Conservation (phyloP, 2,888 invertebrate genomes). For the Machimus rusticus region DNA sequence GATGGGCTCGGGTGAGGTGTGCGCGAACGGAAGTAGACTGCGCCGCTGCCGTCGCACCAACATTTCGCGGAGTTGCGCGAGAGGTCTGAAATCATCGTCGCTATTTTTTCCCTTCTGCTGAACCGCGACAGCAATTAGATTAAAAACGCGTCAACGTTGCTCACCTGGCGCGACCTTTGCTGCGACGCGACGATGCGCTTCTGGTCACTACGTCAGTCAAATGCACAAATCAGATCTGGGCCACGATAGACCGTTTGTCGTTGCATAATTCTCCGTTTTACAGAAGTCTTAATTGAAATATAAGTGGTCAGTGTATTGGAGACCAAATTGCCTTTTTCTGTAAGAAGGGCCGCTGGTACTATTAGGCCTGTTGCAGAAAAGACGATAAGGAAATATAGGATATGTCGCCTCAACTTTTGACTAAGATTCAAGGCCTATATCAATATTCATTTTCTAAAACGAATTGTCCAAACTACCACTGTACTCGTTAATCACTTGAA, state of each 20-base stretch:
- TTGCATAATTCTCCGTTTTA: background rate
- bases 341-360: too few relatives aligned
- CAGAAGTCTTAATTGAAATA: background rate
- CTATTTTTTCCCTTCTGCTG: background rate
- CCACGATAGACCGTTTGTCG: background rate
- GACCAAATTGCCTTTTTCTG: background rate
- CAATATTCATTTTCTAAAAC: background rate
- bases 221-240: conserved; percentile 1
- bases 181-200: background rate
- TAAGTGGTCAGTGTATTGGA: background rate
- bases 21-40: conserved; percentile 14
- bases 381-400: too few relatives aligned
- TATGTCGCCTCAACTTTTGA: background rate
- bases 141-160: background rate
- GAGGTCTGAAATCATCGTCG: background rate
- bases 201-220: background rate
- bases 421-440: background rate
- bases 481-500: background rate
- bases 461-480: background rate
- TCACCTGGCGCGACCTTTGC: background rate
- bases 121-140: background rate
- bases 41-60: background rate
- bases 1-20: background rate
- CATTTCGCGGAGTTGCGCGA: background rate
- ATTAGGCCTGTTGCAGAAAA: too few relatives aligned